phyloP scores from a whole-genome alignment of 2,888 invertebrate genomes.

The Cryptus viduatorius region DNA sequence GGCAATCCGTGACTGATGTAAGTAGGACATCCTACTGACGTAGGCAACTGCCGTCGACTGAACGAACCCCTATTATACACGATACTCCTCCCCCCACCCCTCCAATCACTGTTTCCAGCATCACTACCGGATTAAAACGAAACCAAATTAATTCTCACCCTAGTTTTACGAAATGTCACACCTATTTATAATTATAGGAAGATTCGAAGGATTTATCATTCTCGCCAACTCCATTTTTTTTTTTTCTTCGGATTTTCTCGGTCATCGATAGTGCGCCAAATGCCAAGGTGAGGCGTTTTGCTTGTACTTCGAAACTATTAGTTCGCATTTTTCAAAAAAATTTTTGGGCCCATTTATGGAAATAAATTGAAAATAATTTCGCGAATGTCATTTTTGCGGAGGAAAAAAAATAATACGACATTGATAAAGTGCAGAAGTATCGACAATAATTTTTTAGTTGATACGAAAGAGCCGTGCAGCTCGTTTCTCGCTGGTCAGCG shows the following conservation, averaged over 20 bases:
- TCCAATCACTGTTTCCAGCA: constrained; percentile 57
- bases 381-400: too few relatives aligned
- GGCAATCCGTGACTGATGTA: constrained; percentile 79
- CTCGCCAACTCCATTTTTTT: neutral
- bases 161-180: constrained; percentile 58
- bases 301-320: too few relatives aligned
- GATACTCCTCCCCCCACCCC: constrained; percentile 36
- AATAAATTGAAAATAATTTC: too few relatives aligned
- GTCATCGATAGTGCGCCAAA: neutral
- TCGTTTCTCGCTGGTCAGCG: constrained; percentile 14
- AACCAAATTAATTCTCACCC: constrained; percentile 52
- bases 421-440: too few relatives aligned
- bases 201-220: constrained; percentile 16
- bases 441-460: neutral
- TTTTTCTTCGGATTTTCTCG: neutral
- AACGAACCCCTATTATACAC: constrained; percentile 66
- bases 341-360: too few relatives aligned
- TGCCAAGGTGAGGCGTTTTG: too few relatives aligned
- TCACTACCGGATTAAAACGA: constrained; percentile 70
- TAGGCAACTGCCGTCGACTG: constrained; percentile 67
- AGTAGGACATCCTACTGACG: constrained; percentile 81
- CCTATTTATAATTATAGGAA: constrained; percentile 45
- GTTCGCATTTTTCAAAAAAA: too few relatives aligned
- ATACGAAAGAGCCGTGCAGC: neutral
- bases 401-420: neutral